These are phyloP conservation scores for Lasioglossum zephyrum DNA, from an alignment of 2,888 invertebrate species.

Conservation along the genomic window DNA sequence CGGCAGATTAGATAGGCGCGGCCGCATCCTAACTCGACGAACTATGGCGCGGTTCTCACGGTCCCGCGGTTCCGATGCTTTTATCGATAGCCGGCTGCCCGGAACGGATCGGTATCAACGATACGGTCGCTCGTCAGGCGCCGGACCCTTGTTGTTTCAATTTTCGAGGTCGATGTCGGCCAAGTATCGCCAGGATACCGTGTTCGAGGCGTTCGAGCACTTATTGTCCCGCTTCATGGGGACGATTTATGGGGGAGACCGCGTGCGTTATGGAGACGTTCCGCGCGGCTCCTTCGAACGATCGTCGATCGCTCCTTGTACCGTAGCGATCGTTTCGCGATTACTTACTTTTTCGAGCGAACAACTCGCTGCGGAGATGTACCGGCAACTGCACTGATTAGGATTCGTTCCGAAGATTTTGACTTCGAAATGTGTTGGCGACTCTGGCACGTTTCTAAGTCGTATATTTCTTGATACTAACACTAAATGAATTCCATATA, in stretches of 20 bases:
- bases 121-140: conserved; percentile 17
- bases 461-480: too few species aligned
- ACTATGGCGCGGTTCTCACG: conserved; percentile 50
- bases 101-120: conserved; percentile 52
- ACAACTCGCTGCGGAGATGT: background rate
- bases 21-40: background rate
- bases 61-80: conserved; percentile 51
- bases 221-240: conserved; percentile 40
- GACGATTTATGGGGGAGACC: conserved; percentile 29
- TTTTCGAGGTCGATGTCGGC: conserved; percentile 44
- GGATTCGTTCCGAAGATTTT: background rate
- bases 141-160: conserved; percentile 47
- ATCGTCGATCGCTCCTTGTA: conserved; percentile 8
- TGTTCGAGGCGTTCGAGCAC: conserved; percentile 30
- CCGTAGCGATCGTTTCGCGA: conserved; percentile 1
- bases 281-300: background rate
- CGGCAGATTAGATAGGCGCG: conserved; percentile 37
- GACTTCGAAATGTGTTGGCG: background rate
- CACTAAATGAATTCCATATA: too few species aligned
- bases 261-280: conserved; percentile 37
- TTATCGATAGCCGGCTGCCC: conserved; percentile 44
- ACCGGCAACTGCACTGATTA: background rate
- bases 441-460: too few species aligned
- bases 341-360: background rate
- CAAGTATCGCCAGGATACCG: conserved; percentile 18